These are phyloP conservation scores for Hymenochirus boettgeri DNA, from an alignment of 2,113 vertebrate genomes.

Conservation along the genomic window DNA sequence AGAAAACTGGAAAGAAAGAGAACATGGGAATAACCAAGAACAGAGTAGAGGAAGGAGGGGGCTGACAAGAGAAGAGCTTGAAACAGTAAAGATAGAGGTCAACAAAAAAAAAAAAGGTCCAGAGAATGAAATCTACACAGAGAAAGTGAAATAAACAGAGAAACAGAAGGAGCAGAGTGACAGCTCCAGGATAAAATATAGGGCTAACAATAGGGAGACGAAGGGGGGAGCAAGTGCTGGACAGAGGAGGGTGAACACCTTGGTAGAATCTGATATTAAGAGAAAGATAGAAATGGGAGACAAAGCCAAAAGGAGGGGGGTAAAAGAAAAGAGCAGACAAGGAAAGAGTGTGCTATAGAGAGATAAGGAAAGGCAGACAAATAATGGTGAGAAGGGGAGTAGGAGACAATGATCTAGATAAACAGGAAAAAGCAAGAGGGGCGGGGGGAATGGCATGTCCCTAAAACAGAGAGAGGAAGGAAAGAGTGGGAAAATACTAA, in stretches of 20 bases:
- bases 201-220: background rate
- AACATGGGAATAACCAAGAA: background rate
- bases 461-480: constrained; percentile 17
- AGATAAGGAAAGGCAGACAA: constrained; percentile 22
- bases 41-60: background rate
- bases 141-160: background rate
- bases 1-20: background rate
- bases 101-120: no score
- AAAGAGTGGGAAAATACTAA: constrained; percentile 28
- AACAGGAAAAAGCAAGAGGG: constrained; percentile 24
- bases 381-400: constrained; percentile 6
- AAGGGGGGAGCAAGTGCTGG: background rate
- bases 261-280: constrained; percentile 22
- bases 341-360: constrained; percentile 24
- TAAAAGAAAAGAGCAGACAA: constrained; percentile 16
- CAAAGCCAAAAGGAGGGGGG: background rate
- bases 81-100: no score
- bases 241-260: background rate
- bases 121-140: no score
- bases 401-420: constrained; percentile 7
- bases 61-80: background rate
- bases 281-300: constrained; percentile 18
- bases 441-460: constrained; percentile 15
- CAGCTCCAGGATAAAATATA: background rate
- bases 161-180: background rate